These are phyloP conservation scores for Entomyzon cyanotis DNA, from an alignment of 2,113 vertebrate genomes.

Conservation along the genomic window DNA sequence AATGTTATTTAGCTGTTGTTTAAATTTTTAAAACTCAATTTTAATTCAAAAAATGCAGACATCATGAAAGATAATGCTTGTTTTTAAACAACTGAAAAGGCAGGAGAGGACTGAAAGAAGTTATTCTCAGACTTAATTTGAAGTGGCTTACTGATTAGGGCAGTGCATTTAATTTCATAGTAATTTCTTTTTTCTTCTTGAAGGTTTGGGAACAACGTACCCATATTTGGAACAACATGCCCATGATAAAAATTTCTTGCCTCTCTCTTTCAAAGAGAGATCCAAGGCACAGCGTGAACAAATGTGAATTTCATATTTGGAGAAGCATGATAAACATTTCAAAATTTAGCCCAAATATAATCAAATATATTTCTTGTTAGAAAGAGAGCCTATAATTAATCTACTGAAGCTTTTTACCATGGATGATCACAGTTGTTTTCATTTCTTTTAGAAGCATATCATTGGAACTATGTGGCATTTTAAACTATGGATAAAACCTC, in stretches of 20 bases:
- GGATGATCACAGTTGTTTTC: not conserved
- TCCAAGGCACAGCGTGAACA: slow-evolving; percentile 11
- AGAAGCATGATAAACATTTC: not conserved
- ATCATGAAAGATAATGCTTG: not conserved
- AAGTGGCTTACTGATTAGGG: not conserved
- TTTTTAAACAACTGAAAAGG: not conserved
- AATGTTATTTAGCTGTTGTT: not conserved
- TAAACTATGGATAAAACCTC: not conserved
- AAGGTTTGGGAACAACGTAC: not conserved
- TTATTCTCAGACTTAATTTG: not conserved
- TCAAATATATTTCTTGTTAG: not conserved
- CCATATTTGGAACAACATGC: not conserved
- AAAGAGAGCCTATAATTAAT: not conserved
- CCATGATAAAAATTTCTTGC: not conserved
- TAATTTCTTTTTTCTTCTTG: not conserved
- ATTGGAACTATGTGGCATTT: not conserved
- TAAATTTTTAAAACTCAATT: slow-evolving; percentile 25
- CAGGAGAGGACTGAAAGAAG: not conserved
- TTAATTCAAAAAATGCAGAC: not conserved
- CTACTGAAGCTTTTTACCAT: not conserved
- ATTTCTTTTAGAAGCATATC: not conserved
- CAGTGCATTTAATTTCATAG: not conserved
- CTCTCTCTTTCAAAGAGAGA: slow-evolving; percentile 9
- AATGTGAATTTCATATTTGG: not conserved
- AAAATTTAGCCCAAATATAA: slow-evolving; percentile 17